These are phyloP conservation scores for Callionymus lyra DNA, from an alignment of 2,113 vertebrate genomes.

Conservation along the genomic window DNA sequence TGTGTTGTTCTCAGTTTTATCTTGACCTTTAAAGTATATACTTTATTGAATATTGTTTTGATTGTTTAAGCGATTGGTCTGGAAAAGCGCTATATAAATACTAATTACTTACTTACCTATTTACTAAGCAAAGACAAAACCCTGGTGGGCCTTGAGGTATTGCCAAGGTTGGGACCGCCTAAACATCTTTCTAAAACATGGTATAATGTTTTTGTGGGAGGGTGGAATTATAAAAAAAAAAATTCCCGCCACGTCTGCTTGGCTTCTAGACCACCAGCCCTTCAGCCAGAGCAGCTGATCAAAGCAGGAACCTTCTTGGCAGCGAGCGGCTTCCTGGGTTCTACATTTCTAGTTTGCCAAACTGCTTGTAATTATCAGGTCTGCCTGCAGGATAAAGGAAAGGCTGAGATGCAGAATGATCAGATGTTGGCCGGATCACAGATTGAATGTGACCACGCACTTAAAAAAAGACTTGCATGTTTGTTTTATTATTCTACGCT, in stretches of 20 bases:
- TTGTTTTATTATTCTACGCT: slow-evolving; percentile 15
- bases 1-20: no score
- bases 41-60: no score
- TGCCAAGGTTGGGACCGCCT: no score
- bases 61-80: no score
- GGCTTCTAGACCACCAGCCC: slow-evolving; percentile 30
- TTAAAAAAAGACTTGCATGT: slow-evolving; percentile 14
- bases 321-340: slow-evolving; percentile 37
- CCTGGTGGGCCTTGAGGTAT: no score
- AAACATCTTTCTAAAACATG: no score
- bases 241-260: slow-evolving; percentile 3
- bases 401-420: slow-evolving; percentile 9
- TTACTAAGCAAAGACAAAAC: no score
- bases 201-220: no score
- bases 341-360: slow-evolving; percentile 44
- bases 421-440: slow-evolving; percentile 11
- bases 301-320: slow-evolving; percentile 39
- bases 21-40: no score
- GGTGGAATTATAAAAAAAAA: no score
- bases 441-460: slow-evolving; percentile 12
- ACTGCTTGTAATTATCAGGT: slow-evolving; percentile 41
- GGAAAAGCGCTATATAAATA: no score
- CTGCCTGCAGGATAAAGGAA: slow-evolving; percentile 22
- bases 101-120: no score
- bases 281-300: slow-evolving; percentile 27